phyloP scores from a whole-genome alignment of 2,113 vertebrate genomes.

The Tursiops truncatus region DNA sequence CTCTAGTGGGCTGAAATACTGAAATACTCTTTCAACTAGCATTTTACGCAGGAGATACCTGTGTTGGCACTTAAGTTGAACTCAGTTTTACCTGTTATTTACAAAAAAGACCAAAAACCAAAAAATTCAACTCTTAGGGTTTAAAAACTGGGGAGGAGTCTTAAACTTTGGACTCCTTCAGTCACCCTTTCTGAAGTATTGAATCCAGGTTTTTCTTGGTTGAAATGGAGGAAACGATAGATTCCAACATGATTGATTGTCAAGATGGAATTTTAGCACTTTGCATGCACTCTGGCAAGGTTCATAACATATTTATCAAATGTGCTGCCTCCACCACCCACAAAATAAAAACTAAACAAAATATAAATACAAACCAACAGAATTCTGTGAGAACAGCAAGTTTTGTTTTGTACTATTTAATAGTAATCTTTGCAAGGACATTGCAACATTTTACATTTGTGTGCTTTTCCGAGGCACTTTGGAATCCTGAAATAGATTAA shows the following conservation, averaged over 20 bases:
- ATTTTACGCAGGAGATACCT: neutral
- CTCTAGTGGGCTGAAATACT: neutral
- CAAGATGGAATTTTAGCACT: neutral
- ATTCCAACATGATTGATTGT: neutral
- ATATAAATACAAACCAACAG: neutral
- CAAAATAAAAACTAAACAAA: conserved; percentile 6
- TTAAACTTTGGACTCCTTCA: neutral
- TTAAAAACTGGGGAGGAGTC: neutral
- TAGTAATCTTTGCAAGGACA: neutral
- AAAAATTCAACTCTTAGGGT: neutral
- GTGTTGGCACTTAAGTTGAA: neutral
- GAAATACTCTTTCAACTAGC: neutral
- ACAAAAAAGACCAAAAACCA: neutral
- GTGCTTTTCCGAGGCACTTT: neutral
- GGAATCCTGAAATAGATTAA: neutral
- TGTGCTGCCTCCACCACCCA: neutral
- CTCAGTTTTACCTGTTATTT: neutral
- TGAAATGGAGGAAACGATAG: neutral
- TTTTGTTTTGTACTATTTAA: neutral
- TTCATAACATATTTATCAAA: neutral
- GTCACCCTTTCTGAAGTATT: neutral
- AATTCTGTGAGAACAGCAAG: neutral
- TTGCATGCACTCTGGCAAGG: neutral
- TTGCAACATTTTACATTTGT: neutral
- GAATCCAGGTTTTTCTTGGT: neutral